Percentiles rank a stretch among this genome's conserved stretches.
Conservation (phyloP, 2,888 invertebrate genomes). For the Melieria picta region DNA sequence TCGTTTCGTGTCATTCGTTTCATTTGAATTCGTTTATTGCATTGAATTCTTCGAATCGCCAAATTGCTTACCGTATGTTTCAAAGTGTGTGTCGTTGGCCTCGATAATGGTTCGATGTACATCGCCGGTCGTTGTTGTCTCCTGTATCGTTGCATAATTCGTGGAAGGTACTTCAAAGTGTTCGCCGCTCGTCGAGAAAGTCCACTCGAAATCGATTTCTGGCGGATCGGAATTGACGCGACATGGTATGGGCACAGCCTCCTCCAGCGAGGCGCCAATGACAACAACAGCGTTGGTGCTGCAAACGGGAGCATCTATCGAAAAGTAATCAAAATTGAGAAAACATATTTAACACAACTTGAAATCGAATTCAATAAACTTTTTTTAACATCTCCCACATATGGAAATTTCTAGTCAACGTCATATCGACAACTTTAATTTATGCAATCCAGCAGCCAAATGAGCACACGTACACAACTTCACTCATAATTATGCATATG, state of each 20-base stretch:
- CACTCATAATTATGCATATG: no score
- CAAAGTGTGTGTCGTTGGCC: conserved; percentile 65
- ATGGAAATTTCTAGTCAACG: no score
- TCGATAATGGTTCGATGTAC: conserved; percentile 64
- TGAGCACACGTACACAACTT: no score
- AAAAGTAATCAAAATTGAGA: conserved; percentile 1
- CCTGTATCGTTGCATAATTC: conserved; percentile 70
- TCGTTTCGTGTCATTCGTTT: not conserved
- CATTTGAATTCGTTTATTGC: not conserved
- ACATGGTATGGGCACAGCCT: conserved; percentile 82
- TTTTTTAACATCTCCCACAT: no score
- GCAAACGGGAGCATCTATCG: conserved; percentile 85
- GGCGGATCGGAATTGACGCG: conserved; percentile 89
- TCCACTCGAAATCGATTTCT: conserved; percentile 88
- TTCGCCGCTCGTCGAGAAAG: conserved; percentile 90
- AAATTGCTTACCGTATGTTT: conserved; percentile 60
- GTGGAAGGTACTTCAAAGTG: conserved; percentile 81
- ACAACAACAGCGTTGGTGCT: conserved; percentile 76
- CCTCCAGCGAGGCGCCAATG: conserved; percentile 87
- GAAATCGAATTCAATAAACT: no score
- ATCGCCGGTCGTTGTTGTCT: conserved; percentile 66
- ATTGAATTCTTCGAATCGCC: no score
- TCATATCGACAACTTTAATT: no score
- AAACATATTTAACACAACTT: not conserved
- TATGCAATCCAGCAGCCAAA: no score